phyloP scores from a whole-genome alignment of 2,113 vertebrate species.

The Cathartes aura region DNA sequence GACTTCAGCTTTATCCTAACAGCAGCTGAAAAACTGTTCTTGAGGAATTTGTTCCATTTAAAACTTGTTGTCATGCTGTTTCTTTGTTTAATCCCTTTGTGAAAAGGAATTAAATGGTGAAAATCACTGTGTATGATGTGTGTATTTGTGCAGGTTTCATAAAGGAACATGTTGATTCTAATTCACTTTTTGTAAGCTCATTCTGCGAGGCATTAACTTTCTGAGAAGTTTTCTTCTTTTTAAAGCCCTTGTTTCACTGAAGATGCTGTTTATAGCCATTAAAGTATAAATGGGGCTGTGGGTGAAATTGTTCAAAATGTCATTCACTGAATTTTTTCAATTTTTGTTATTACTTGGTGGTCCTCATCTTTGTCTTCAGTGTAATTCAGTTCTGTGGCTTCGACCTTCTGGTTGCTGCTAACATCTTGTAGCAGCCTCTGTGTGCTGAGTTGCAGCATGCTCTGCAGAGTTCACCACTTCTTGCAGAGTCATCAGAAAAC shows the following conservation, averaged over 20 bases:
- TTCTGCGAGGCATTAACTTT: neutral
- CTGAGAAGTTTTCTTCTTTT: neutral
- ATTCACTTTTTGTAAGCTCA: neutral
- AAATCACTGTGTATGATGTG: neutral
- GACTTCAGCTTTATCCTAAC: neutral
- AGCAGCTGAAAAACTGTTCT: neutral
- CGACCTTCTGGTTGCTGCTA: neutral
- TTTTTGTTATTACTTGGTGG: neutral
- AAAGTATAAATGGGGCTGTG: neutral
- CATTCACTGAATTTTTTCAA: neutral
- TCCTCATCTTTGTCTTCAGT: neutral
- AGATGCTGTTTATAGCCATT: neutral
- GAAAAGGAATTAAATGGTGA: neutral
- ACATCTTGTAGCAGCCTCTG: neutral
- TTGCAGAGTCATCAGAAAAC: neutral
- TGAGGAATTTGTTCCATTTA: neutral
- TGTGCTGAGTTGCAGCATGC: neutral
- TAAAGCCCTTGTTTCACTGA: neutral
- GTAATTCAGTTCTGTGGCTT: neutral
- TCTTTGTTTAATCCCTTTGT: neutral
- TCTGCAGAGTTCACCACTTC: neutral
- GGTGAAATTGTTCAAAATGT: neutral
- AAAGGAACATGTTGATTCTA: neutral
- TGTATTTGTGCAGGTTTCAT: neutral
- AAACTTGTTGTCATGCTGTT: neutral